phyloP scores from a whole-genome alignment of 2,797 vertebrate species.

The Heterohyrax brucei region DNA sequence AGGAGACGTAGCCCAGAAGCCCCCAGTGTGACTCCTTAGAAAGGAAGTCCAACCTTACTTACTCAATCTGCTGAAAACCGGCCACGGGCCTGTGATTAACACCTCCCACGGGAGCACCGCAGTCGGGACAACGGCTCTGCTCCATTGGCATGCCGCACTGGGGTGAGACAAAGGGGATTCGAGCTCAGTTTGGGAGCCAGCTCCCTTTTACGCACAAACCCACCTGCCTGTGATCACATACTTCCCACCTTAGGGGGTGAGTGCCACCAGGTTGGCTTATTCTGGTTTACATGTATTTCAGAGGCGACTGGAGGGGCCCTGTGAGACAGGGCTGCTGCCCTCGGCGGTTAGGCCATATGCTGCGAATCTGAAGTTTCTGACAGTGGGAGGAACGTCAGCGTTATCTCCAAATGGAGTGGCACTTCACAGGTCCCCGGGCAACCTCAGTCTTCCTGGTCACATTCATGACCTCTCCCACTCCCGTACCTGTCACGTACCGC shows the following conservation, averaged over 20 bases:
- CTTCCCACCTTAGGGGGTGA: neutral
- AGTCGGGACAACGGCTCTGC: constrained; percentile 92
- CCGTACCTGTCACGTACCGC: rapidly evolving
- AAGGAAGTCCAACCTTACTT: neutral
- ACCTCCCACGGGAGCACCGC: constrained; percentile 91
- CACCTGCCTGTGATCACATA: rapidly evolving
- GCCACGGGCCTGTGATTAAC: neutral
- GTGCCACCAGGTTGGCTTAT: rapidly evolving
- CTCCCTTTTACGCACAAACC: rapidly evolving
- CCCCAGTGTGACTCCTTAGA: rapidly evolving
- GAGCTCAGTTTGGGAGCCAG: neutral
- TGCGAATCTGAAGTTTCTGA: neutral
- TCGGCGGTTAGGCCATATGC: rapidly evolving
- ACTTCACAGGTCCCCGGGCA: too few relatives aligned
- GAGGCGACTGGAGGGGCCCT: rapidly evolving
- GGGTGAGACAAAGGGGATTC: neutral
- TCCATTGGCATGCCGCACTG: constrained; percentile 95
- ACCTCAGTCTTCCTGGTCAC: too few relatives aligned
- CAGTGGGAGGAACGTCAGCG: neutral
- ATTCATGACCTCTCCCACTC: neutral
- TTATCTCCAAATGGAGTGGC: neutral
- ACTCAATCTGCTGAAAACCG: constrained; percentile 86
- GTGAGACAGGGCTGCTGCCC: neutral
- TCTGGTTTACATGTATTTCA: rapidly evolving
- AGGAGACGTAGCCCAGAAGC: neutral